Conservation (phyloP, 2,113 vertebrate genomes). For the Notothenia coriiceps region DNA sequence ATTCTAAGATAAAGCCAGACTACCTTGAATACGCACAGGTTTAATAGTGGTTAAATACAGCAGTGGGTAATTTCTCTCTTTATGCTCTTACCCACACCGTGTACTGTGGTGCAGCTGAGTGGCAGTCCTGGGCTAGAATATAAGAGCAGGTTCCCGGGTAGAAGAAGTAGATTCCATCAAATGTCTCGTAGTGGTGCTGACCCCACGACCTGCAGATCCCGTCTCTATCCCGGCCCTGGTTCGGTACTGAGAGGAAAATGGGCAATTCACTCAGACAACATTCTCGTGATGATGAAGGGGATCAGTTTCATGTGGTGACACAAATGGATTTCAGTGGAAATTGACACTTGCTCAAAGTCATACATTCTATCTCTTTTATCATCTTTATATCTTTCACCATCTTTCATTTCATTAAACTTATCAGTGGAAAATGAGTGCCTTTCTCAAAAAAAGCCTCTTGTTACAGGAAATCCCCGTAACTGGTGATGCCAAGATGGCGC, state of each 20-base stretch:
- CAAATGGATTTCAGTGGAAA: slow-evolving; percentile 17
- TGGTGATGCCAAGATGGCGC: slow-evolving; percentile 53
- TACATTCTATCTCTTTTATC: slow-evolving; percentile 16
- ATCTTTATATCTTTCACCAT: slow-evolving; percentile 45
- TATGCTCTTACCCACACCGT: slow-evolving; percentile 94
- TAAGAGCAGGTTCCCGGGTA: slow-evolving; percentile 98
- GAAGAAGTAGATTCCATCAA: slow-evolving; percentile 98
- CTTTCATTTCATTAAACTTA: slow-evolving; percentile 47
- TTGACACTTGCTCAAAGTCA: slow-evolving; percentile 1
- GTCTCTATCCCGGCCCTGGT: slow-evolving; percentile 93
- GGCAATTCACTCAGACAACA: slow-evolving; percentile 11
- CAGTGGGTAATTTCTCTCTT: neutral
- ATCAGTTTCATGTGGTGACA: slow-evolving; percentile 17
- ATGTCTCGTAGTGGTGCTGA: slow-evolving; percentile 97
- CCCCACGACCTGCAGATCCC: slow-evolving; percentile 98
- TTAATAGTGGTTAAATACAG: neutral
- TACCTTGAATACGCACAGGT: neutral
- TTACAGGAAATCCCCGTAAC: slow-evolving; percentile 61
- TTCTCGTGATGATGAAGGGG: slow-evolving; percentile 26
- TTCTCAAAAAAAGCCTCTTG: slow-evolving; percentile 60
- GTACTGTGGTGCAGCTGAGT: slow-evolving; percentile 89
- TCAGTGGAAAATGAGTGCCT: slow-evolving; percentile 46
- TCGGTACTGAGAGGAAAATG: slow-evolving; percentile 88
- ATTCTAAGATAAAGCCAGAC: neutral
- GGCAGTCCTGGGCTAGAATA: slow-evolving; percentile 96